Evolutionary conservation across 2,113 vertebrate genomes (phyloP).

Genomic region (Solea solea): DNA sequence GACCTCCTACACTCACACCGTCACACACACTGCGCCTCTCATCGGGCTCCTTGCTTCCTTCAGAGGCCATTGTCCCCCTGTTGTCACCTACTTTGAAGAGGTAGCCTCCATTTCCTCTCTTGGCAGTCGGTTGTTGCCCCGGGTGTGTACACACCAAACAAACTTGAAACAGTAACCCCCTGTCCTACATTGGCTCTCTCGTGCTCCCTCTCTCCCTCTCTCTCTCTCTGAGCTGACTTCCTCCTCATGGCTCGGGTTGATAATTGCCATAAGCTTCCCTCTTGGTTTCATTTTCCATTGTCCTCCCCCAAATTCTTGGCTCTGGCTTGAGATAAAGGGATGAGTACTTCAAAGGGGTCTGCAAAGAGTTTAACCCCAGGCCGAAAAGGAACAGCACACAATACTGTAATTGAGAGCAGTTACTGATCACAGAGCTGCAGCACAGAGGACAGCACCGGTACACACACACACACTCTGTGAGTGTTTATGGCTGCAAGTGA

Average conservation of each 20-base stretch:
- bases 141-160: conserved; percentile 79
- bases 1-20: conserved; percentile 29
- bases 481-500: conserved; percentile 63
- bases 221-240: conserved; percentile 75
- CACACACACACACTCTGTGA: conserved; percentile 20
- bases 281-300: conserved; percentile 91
- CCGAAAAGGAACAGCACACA: conserved; percentile 92
- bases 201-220: conserved; percentile 32
- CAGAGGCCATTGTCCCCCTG: conserved; percentile 70
- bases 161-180: conserved; percentile 78
- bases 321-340: conserved; percentile 98
- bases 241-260: conserved; percentile 82
- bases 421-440: conserved; percentile 92
- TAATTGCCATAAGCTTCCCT: conserved; percentile 91
- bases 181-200: conserved; percentile 65
- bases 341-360: conserved; percentile 98
- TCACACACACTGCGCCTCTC: conserved; percentile 54
- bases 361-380: conserved; percentile 96
- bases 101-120: conserved; percentile 75
- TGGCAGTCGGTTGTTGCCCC: conserved; percentile 57
- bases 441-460: conserved; percentile 74
- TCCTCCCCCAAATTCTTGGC: conserved; percentile 93
- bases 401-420: conserved; percentile 97
- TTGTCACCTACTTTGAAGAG: conserved; percentile 77
- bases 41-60: conserved; percentile 60